Evolutionary conservation across 1,140 invertebrate genomes (phyloP).

Genomic region (Aphidius ervi): DNA sequence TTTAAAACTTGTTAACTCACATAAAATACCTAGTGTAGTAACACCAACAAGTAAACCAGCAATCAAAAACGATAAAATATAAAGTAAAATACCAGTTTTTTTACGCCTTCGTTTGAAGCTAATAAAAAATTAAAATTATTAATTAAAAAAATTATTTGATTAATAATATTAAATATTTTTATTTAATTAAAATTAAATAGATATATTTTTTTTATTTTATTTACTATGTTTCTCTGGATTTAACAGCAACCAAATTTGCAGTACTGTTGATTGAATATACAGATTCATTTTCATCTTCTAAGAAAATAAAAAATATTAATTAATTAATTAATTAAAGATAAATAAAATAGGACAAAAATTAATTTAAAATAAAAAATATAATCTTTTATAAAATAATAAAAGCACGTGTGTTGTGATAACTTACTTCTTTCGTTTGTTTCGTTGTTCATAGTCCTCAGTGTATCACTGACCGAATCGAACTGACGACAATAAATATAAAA

Average conservation of each 20-base stretch:
- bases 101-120: slow-evolving; percentile 33
- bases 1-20: slow-evolving; percentile 28
- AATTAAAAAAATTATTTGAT: background rate
- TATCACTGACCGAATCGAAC: slow-evolving; percentile 49
- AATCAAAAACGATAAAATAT: slow-evolving; percentile 24
- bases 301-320: slow-evolving; percentile 18
- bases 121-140: slow-evolving; percentile 17
- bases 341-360: background rate
- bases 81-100: slow-evolving; percentile 19
- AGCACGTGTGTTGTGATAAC: slow-evolving; percentile 26
- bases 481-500: slow-evolving; percentile 39
- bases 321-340: slow-evolving; percentile 14
- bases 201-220: slow-evolving; percentile 24
- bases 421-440: slow-evolving; percentile 30
- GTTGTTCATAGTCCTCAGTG: slow-evolving; percentile 46
- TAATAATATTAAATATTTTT: background rate
- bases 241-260: slow-evolving; percentile 40
- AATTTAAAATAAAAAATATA: too few species aligned
- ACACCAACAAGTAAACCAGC: slow-evolving; percentile 23
- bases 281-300: slow-evolving; percentile 32
- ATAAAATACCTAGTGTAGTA: slow-evolving; percentile 32
- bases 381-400: background rate
- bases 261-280: slow-evolving; percentile 40
- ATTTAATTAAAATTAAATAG: slow-evolving; percentile 1
- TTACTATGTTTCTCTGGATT: slow-evolving; percentile 42